phyloP scores from a whole-genome alignment of 2,888 invertebrate species.

The Melolontha melolontha region DNA sequence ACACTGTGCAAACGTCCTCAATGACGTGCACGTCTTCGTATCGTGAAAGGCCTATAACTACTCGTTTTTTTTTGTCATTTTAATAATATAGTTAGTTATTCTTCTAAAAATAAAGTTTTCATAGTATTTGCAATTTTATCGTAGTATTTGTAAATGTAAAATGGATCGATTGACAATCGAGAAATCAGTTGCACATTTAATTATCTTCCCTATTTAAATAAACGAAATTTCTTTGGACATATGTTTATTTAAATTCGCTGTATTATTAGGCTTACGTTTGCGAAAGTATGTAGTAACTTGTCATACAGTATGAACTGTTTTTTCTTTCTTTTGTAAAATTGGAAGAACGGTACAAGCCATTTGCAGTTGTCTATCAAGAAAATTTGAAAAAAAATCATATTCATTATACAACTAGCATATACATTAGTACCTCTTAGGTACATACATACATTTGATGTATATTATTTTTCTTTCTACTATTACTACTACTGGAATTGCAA shows the following conservation, averaged over 20 bases:
- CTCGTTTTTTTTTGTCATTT: too few species aligned
- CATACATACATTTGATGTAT: neutral
- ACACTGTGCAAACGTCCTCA: too few species aligned
- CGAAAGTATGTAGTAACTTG: conserved; percentile 44
- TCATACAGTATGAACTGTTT: conserved; percentile 32
- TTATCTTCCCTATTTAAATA: conserved; percentile 14
- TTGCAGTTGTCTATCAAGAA: conserved; percentile 30
- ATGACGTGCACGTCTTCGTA: too few species aligned
- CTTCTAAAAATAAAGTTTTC: too few species aligned
- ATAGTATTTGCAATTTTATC: too few species aligned
- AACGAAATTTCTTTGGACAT: conserved; percentile 44
- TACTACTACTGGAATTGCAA: neutral
- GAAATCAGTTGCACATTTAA: conserved; percentile 15
- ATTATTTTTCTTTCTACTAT: neutral
- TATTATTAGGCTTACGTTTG: conserved; percentile 47
- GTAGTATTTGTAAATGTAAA: too few species aligned
- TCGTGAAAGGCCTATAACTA: too few species aligned
- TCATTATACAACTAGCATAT: neutral
- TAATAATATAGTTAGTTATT: too few species aligned
- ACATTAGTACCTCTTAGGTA: too few species aligned
- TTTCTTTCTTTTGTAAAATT: conserved; percentile 44
- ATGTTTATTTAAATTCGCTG: conserved; percentile 45
- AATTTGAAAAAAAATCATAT: conserved; percentile 23
- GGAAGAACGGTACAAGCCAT: conserved; percentile 61
- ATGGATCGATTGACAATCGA: too few species aligned